A percentile compares a stretch with the other conserved stretches of the same genome.
Evolutionary conservation across 2,888 invertebrate genomes (phyloP).

Genomic region (Rhopalosiphum nymphaeae): DNA sequence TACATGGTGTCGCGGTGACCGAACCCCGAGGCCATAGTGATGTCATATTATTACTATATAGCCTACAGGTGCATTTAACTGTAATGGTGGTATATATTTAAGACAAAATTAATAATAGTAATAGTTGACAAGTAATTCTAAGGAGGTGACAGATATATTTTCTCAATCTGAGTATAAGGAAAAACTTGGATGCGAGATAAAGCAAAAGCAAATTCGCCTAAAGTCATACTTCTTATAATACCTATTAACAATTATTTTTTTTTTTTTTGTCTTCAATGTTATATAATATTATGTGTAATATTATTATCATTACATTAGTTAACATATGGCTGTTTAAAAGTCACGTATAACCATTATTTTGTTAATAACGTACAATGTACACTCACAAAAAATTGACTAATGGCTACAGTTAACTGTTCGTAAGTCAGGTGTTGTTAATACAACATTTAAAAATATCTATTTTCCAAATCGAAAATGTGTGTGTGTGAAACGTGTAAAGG

Average conservation of each 20-base stretch:
- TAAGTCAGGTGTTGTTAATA: not conserved
- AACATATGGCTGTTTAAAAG: not conserved
- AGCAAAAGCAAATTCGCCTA: not conserved
- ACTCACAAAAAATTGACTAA: not conserved
- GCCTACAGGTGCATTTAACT: not conserved
- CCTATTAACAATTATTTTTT: not conserved
- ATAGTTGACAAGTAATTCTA: no score
- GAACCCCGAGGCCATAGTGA: no score
- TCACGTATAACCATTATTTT: not conserved
- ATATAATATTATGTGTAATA: not conserved
- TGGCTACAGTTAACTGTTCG: not conserved
- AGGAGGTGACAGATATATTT: no score
- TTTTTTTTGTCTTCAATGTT: not conserved
- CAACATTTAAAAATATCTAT: not conserved
- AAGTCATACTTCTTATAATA: not conserved
- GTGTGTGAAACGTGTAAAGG: not conserved
- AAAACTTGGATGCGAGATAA: no score
- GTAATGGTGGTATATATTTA: no score
- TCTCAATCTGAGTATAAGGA: no score
- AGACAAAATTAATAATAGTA: no score
- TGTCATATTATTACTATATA: not conserved
- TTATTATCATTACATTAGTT: not conserved
- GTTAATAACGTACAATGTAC: not conserved
- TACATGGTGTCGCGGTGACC: no score
- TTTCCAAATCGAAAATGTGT: no score